phyloP scores from a whole-genome alignment of 2,888 invertebrate genomes.

The Drosophila silvestris region DNA sequence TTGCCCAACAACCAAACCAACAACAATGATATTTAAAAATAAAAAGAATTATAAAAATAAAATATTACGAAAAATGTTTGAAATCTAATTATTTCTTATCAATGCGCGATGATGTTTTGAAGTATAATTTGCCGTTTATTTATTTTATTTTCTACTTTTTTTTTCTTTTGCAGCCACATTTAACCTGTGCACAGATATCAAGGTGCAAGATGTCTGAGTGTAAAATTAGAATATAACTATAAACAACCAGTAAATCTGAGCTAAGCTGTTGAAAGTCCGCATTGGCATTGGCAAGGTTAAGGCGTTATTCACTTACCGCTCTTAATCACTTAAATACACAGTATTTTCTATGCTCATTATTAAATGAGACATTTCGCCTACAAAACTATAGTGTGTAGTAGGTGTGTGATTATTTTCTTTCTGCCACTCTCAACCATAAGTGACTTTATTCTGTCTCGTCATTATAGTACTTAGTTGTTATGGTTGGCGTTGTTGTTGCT shows the following conservation, averaged over 20 bases:
- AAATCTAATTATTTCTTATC: slow-evolving; percentile 36
- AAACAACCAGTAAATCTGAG: slow-evolving; percentile 6
- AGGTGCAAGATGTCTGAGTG: slow-evolving; percentile 31
- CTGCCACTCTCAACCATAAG: slow-evolving; percentile 56
- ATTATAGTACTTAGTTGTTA: slow-evolving; percentile 11
- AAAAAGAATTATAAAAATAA: slow-evolving; percentile 11
- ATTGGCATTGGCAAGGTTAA: slow-evolving; percentile 58
- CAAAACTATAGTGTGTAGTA: slow-evolving; percentile 51
- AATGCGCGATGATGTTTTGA: slow-evolving; percentile 19
- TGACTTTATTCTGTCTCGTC: slow-evolving; percentile 19
- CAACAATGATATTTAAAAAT: slow-evolving; percentile 8
- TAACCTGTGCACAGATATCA: slow-evolving; percentile 44
- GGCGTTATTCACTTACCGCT: slow-evolving; percentile 74
- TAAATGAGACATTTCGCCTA: slow-evolving; percentile 10
- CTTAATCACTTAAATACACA: slow-evolving; percentile 19
- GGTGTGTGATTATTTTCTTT: slow-evolving; percentile 73
- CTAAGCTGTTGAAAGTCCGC: slow-evolving; percentile 62
- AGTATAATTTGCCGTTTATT: neutral
- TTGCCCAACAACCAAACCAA: slow-evolving; percentile 36
- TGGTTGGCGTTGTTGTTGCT: slow-evolving; percentile 10
- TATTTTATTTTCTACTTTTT: neutral
- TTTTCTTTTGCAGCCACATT: neutral
- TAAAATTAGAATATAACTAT: slow-evolving; percentile 27
- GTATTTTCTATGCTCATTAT: slow-evolving; percentile 3
- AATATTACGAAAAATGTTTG: slow-evolving; percentile 16